Evolutionary conservation across 2,797 vertebrate genomes (phyloP).

Genomic region (Leptodactylus fallax): DNA sequence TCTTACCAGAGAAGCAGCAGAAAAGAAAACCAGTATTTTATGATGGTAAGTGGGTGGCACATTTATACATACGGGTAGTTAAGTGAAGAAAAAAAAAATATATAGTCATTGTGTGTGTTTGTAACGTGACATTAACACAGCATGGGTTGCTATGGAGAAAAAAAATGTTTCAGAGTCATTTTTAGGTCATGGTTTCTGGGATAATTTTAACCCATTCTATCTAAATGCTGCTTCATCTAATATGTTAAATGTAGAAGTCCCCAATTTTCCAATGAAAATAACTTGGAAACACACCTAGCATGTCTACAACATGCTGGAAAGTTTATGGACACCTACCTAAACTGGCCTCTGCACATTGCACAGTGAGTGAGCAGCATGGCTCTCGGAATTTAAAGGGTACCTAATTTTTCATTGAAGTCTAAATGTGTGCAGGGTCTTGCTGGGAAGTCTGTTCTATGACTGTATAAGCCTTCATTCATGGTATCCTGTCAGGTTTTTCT

Average conservation of each 20-base stretch:
- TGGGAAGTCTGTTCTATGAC: too few species aligned
- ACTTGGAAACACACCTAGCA: too few species aligned
- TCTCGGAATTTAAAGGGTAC: too few species aligned
- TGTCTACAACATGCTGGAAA: too few species aligned
- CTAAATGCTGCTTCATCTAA: not conserved
- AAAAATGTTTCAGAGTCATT: not conserved
- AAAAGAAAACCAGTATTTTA: constrained; percentile 50
- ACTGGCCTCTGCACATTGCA: too few species aligned
- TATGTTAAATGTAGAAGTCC: not conserved
- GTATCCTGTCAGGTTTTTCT: too few species aligned
- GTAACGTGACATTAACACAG: constrained; percentile 39
- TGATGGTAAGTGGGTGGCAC: constrained; percentile 48
- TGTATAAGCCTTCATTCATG: too few species aligned
- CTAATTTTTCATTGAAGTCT: too few species aligned
- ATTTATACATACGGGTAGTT: constrained; percentile 42
- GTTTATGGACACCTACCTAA: too few species aligned
- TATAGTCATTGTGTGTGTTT: constrained; percentile 32
- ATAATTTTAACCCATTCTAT: not conserved
- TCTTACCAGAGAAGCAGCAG: constrained; percentile 33
- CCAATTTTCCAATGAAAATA: not conserved
- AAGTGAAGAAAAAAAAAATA: constrained; percentile 43
- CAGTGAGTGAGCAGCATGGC: too few species aligned
- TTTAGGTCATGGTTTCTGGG: constrained; percentile 6
- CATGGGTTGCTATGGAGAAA: constrained; percentile 34
- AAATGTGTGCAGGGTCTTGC: too few species aligned